Conservation (phyloP, 2,797 vertebrate species). For the Sebastes aleutianus region DNA sequence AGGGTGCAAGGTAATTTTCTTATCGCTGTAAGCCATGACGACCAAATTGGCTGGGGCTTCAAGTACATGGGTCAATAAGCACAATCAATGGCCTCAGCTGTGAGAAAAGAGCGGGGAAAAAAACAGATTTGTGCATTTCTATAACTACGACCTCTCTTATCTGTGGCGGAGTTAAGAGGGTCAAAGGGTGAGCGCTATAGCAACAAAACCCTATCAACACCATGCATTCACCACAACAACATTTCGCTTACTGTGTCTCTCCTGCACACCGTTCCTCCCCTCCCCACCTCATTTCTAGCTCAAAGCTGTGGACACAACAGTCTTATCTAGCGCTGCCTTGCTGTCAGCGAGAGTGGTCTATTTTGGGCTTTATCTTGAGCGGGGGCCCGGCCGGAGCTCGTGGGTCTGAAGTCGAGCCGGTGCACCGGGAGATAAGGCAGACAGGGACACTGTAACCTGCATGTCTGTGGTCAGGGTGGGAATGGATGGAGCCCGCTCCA, state of each 20-base stretch:
- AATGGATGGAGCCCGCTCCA: slow-evolving; percentile 55
- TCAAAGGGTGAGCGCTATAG: slow-evolving; percentile 38
- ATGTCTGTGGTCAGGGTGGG: slow-evolving; percentile 73
- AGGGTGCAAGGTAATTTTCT: slow-evolving; percentile 52
- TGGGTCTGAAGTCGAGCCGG: slow-evolving; percentile 63
- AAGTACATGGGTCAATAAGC: slow-evolving; percentile 69
- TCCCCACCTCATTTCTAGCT: slow-evolving; percentile 35
- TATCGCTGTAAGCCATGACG: slow-evolving; percentile 62
- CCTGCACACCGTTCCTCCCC: not conserved
- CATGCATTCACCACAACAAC: slow-evolving; percentile 33
- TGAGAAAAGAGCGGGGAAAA: slow-evolving; percentile 29
- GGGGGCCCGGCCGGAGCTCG: slow-evolving; percentile 49
- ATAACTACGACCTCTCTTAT: slow-evolving; percentile 53
- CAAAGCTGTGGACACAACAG: slow-evolving; percentile 68
- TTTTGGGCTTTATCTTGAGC: slow-evolving; percentile 81
- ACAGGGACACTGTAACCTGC: slow-evolving; percentile 77
- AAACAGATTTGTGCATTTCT: slow-evolving; percentile 45
- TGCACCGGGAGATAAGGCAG: slow-evolving; percentile 77
- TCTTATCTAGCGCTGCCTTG: slow-evolving; percentile 75
- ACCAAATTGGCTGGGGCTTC: slow-evolving; percentile 62
- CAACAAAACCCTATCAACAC: slow-evolving; percentile 32
- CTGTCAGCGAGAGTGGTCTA: slow-evolving; percentile 79
- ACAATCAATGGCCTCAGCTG: slow-evolving; percentile 67
- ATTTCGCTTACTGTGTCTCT: slow-evolving; percentile 35
- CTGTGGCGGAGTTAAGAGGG: slow-evolving; percentile 42